Evolutionary conservation across 1,140 invertebrate species (phyloP).

Genomic region (Stegodyphus mimosarum): DNA sequence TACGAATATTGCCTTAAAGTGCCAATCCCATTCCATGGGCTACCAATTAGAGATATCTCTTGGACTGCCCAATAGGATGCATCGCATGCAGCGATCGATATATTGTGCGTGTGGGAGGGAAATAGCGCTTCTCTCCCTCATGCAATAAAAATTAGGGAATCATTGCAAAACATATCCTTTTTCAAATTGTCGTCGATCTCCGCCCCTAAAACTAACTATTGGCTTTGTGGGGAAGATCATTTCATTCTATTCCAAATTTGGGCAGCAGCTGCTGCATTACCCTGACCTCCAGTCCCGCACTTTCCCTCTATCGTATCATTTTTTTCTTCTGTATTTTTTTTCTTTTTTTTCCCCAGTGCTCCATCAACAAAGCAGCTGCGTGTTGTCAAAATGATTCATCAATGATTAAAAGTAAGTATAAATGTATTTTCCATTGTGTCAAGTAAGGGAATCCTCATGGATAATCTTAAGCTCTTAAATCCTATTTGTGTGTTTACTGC

Average conservation of each 20-base stretch:
- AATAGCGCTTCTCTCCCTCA: not conserved
- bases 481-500: too few species aligned
- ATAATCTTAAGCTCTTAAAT: not conserved
- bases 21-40: too few species aligned
- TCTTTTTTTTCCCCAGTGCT: not conserved
- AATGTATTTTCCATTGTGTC: not conserved
- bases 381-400: constrained; percentile 27
- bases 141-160: constrained; percentile 37
- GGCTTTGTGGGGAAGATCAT: not conserved
- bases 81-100: too few species aligned
- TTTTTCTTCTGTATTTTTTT: constrained; percentile 24
- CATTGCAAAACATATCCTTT: constrained; percentile 29
- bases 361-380: constrained; percentile 20
- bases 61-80: too few species aligned
- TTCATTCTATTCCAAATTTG: not conserved
- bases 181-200: constrained; percentile 12
- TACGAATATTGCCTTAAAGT: too few species aligned
- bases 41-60: too few species aligned
- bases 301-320: constrained; percentile 21
- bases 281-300: constrained; percentile 2
- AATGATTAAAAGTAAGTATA: not conserved
- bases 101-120: too few species aligned
- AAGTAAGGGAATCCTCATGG: not conserved
- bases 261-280: constrained; percentile 23
- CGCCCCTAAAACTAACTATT: not conserved